Evolutionary conservation across 2,888 invertebrate genomes (phyloP), one percentile per base, ranked within the genome.

Genomic region (Agrochola macilenta): DNA sequence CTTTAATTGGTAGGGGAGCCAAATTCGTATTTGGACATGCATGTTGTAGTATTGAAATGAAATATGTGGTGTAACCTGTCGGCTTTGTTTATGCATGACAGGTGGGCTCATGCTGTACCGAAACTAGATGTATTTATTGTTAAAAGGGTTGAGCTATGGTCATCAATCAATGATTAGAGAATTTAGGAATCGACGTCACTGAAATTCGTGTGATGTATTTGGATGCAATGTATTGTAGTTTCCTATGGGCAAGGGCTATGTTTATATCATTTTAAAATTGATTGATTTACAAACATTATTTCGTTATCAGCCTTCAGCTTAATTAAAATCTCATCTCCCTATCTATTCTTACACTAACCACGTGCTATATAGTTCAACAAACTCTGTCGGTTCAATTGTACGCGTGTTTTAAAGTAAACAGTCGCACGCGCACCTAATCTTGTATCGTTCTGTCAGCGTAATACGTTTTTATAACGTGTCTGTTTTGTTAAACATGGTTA

Each of bases 371-470:
- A 70, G 84, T 84, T 84, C 86, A 84, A 86, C 69, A 84, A 84
- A 84, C 84, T 72, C 73, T 30, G 52, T 23, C 58, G 60, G 64
- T 86, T 63, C 86, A 79, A 86, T 84, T 83, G 79, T 83, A 66
- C 71, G 83, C 64, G 66, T 74, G 80, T 69, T 80, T 65, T 84
- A 82, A 86, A 74, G 84, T 88, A 88, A 87, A 88, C 87, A 86
- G 77, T 63, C 71, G 79, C 82, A 79, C 79, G 78, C 88, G 85
- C 84, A 79, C 74, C 82, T 88, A 82, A 87, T 90, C 90, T 90
- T 89, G 89, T 85, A 87, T 88, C 82, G 81, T 77, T 89, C 89
- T 76, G 82, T 88, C 88, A 89, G 82, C 87, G 73, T 46, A 74
- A 69, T 79, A 68, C 65, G 74, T 82, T 87, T 86, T 88, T 85